A percentile compares a stretch with the other conserved stretches of the same genome.
Evolutionary conservation across 2,113 vertebrate genomes (phyloP).

Genomic region (Piaya cayana): DNA sequence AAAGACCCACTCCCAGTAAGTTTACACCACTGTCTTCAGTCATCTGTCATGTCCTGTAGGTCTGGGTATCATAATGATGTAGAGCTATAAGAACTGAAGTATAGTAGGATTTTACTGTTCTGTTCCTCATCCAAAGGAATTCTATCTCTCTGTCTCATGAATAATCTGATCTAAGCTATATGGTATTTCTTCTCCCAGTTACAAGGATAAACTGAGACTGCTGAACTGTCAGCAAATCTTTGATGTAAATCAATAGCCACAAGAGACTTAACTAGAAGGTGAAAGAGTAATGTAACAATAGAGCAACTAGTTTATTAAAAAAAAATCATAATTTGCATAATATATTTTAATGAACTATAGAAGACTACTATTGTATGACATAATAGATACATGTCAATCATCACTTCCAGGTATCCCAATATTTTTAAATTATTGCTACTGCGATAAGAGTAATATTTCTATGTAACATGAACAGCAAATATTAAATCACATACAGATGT

Average conservation of each 20-base stretch:
- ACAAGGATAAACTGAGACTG: conserved; percentile 41
- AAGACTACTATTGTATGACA: not conserved
- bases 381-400: not conserved
- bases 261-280: conserved; percentile 19
- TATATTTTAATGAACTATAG: not conserved
- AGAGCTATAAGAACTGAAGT: not conserved
- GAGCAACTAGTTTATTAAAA: conserved; percentile 39
- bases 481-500: not conserved
- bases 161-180: conserved; percentile 60
- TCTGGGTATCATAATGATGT: conserved; percentile 12
- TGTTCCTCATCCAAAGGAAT: conserved; percentile 40
- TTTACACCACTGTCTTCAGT: conserved; percentile 8
- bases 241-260: conserved; percentile 57
- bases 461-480: not conserved
- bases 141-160: conserved; percentile 16
- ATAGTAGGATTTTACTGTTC: not conserved
- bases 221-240: conserved; percentile 63
- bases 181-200: conserved; percentile 47
- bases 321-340: not conserved
- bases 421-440: not conserved
- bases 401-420: not conserved
- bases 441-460: not conserved
- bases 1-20: not conserved
- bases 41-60: not conserved
- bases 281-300: conserved; percentile 16